Percentiles rank a stretch among this genome's conserved stretches.
Evolutionary conservation across 1,140 invertebrate genomes (phyloP).

Genomic region (Oreohelix idahoensis): DNA sequence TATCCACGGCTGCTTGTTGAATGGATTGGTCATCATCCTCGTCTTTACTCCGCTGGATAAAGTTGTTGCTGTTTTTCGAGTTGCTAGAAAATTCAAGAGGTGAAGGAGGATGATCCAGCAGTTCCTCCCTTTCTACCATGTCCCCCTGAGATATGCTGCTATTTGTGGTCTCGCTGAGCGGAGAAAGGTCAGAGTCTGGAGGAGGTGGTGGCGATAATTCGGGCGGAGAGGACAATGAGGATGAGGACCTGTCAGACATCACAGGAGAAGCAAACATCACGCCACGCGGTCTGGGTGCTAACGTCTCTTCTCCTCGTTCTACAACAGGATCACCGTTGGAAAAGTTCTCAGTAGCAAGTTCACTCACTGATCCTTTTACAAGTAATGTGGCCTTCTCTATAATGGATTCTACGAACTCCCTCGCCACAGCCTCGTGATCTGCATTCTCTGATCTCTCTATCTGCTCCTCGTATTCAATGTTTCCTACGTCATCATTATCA

Average conservation of each 20-base stretch:
- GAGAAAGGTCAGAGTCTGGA: background rate
- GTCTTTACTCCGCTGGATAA: background rate
- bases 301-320: conserved; percentile 42
- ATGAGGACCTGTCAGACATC: conserved; percentile 9
- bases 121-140: background rate
- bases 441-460: background rate
- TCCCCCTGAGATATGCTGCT: conserved; percentile 24
- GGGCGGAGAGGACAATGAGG: background rate
- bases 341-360: conserved; percentile 12
- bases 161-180: background rate
- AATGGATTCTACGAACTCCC: conserved; percentile 31
- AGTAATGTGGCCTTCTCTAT: conserved; percentile 29
- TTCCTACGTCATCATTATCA: background rate
- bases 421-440: conserved; percentile 1
- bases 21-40: conserved; percentile 41
- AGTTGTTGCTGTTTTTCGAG: conserved; percentile 29
- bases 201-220: conserved; percentile 6
- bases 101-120: background rate
- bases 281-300: conserved; percentile 18
- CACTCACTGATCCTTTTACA: conserved; percentile 7
- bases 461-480: background rate
- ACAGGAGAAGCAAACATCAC: conserved; percentile 30
- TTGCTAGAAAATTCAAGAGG: background rate
- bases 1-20: conserved; percentile 45
- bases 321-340: background rate